phyloP scores from a whole-genome alignment of 1,140 invertebrate species.

The Pogonomyrmex californicus region DNA sequence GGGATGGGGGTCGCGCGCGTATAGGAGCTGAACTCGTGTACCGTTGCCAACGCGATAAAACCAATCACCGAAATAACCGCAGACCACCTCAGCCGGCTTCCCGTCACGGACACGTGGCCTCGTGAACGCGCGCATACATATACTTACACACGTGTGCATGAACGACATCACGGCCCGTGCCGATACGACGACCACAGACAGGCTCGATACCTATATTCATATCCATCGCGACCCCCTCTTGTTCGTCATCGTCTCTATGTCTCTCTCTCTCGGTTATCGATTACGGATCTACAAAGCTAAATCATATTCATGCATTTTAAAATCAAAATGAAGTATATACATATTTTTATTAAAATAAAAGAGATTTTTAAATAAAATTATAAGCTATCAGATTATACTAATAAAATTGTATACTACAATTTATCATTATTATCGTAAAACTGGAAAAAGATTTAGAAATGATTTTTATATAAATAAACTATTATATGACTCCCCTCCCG shows the following conservation, averaged over 20 bases:
- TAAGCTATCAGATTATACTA: not conserved
- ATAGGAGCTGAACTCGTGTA: constrained; percentile 78
- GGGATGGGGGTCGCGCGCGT: constrained; percentile 54
- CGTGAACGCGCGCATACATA: constrained; percentile 27
- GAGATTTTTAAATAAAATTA: not conserved
- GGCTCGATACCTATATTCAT: constrained; percentile 52
- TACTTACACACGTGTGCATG: not conserved
- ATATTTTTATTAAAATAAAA: not conserved
- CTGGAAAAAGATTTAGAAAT: not conserved
- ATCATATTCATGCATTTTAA: not conserved
- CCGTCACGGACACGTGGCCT: constrained; percentile 81
- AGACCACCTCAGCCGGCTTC: constrained; percentile 81
- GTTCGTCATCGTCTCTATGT: constrained; percentile 36
- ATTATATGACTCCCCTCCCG: no score
- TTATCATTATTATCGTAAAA: not conserved
- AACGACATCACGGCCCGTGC: constrained; percentile 19
- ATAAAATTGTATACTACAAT: not conserved
- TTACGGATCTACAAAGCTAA: constrained; percentile 11
- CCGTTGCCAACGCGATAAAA: constrained; percentile 86
- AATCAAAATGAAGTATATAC: not conserved
- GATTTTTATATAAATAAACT: not conserved
- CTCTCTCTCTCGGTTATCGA: constrained; percentile 33
- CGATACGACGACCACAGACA: constrained; percentile 28
- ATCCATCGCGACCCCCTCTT: constrained; percentile 47
- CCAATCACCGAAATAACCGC: constrained; percentile 86